Base-by-base conservation (phyloP, 2,797 vertebrate species). In the Poeciliopsis presidionis region DNA sequence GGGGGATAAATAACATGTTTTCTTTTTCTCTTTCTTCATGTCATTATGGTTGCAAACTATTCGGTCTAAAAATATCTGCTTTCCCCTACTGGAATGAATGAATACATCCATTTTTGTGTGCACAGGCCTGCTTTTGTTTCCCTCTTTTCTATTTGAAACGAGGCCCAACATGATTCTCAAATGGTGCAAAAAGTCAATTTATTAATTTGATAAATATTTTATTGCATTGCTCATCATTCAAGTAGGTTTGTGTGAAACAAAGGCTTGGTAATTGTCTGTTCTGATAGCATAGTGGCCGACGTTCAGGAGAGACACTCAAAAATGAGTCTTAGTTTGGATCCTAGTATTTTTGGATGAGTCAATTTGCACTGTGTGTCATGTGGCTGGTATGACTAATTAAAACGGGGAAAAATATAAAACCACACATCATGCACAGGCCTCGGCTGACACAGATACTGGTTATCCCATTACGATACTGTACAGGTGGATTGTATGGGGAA, bases 391-490 rank as follows among this genome's bases (percentile, higher is more conserved):
- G 20, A 25, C 9, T 11, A 67, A 94, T 95, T 93, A 92, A 86
- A 92, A 73, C 83, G 84, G 78, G 77, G 92, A 87, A 77, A 85
- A 85, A 91, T 93, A 93, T 92, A 87, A 94, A 93, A 87, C 88
- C 90, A 93, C 95, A 93, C 93, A 94, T 95, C 89, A 92, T 80
- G 79, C n/a, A 65, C 75, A 30, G 84, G 81, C 88, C 84, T 76
- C 51, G 80, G 85, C 89, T 84, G 89, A 92, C 74, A 88, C 74
- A 88, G 74, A 73, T 81, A 83, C 72, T 81, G 84, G 87, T 94
- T 90, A 93, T 95, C 92, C 88, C 85, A 94, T 95, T 93, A 92
- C 82, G 79, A 84, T 90, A 85, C 87, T 90, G 83, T 87, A 89
- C 89, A 81, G 88, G 76, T 85, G 93, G 93, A 94, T 94, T 95